Percentiles rank a stretch among this genome's conserved stretches.
Evolutionary conservation across 2,113 vertebrate genomes (phyloP).

Genomic region (Coreoperca whiteheadi): DNA sequence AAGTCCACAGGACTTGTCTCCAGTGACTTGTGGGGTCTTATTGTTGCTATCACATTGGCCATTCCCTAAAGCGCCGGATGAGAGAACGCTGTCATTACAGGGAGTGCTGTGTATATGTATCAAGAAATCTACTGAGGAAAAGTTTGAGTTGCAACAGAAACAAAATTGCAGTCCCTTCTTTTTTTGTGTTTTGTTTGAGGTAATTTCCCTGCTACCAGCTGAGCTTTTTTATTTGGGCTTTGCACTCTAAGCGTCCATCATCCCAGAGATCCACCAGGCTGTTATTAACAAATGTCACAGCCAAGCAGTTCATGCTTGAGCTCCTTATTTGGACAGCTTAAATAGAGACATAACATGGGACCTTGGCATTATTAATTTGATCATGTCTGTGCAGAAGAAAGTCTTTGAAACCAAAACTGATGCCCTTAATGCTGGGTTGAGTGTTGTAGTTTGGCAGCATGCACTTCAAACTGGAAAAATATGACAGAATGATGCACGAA

Average conservation of each 20-base stretch:
- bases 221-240: conserved; percentile 30
- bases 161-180: conserved; percentile 1
- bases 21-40: neutral
- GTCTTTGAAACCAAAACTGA: conserved; percentile 34
- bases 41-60: conserved; percentile 3
- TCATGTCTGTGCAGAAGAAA: conserved; percentile 10
- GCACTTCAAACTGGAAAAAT: neutral
- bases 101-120: neutral
- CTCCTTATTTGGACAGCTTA: conserved; percentile 38
- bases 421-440: conserved; percentile 23
- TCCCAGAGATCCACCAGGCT: conserved; percentile 24
- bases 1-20: neutral
- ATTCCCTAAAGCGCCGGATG: conserved; percentile 13
- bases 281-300: conserved; percentile 46
- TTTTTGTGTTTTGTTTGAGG: conserved; percentile 10
- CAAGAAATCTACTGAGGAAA: conserved; percentile 5
- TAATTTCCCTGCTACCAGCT: conserved; percentile 2
- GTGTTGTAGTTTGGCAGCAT: conserved; percentile 25
- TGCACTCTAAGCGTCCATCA: neutral
- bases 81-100: neutral
- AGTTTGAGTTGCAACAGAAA: conserved; percentile 8
- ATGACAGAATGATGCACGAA: conserved; percentile 17
- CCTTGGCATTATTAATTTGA: conserved; percentile 17
- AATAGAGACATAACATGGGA: conserved; percentile 9
- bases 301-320: conserved; percentile 35